Base-by-base conservation (phyloP, 2,113 vertebrate species). In the Indicator maculatus region DNA sequence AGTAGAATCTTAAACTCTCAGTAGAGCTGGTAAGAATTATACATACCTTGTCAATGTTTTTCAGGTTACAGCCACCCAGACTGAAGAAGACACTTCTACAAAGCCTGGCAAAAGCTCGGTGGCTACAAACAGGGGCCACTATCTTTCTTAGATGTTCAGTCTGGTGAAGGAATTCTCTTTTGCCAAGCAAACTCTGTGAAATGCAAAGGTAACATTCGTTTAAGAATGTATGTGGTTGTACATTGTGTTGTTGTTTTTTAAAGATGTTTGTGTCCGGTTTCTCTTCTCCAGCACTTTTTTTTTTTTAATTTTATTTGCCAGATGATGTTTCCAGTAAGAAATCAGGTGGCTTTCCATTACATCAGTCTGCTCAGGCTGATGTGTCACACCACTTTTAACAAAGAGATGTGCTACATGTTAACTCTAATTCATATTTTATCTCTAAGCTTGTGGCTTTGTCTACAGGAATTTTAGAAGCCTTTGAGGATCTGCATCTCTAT, bases 1-100 rank as follows among this genome's bases (percentile, higher is more conserved):
- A 59, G 28, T 14, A 64, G 38, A 64, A 81, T 5, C 18, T 47
- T 59, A 44, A 93, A 75, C 9, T 71, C 7, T 23, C 5, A 15
- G 18, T 27, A 47, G 17, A 69, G 15, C 10, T 69, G 28, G 7
- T 18, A 38, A 33, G 28, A 88, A 5, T 31, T 30, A 27, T n/a
- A 94, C 90, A 2, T 97, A 99, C 98, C 98, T 97, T 96, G 86
- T 99, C 98, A 47, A 99, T 97, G 92, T 99, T 99, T 71, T 97
- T 97, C 93, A 98, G 96, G 45, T 98, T 98, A 41, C 98, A 98
- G 86, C 98, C 98, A 8, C 98, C 98, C 20, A 98, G 96, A 59
- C 97, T 21, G 39, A 99, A 98, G 96, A 99, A 98, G 30, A 98
- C 4, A 80, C 98, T 98, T 65, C 98, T 98, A 83, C 98, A 99